Conservation (phyloP, 2,797 vertebrate genomes). For the Ctenopoma kingsleyae region DNA sequence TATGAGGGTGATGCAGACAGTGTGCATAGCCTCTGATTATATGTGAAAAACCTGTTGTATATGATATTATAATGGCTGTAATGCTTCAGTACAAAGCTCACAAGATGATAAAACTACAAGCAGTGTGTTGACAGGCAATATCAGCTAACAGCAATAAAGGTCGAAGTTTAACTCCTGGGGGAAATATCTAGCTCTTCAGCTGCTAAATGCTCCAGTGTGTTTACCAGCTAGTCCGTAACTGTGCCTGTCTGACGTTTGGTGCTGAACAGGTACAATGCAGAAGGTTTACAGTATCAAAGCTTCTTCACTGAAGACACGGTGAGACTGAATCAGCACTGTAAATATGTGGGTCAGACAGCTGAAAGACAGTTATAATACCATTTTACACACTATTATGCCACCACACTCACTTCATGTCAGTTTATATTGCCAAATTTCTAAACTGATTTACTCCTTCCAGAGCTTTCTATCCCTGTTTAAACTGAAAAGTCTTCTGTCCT, state of each 20-base stretch:
- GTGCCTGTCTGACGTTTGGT: background rate
- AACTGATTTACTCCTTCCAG: conserved; percentile 37
- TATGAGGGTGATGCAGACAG: background rate
- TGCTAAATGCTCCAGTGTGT: background rate
- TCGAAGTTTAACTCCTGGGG: conserved; percentile 37
- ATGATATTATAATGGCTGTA: background rate
- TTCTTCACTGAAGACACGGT: background rate
- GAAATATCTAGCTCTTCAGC: background rate
- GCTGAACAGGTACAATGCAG: too few species aligned
- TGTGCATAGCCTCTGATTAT: background rate
- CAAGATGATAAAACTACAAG: conserved; percentile 18
- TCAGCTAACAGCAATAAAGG: conserved; percentile 51
- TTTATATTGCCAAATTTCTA: conserved; percentile 30
- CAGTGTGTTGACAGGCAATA: conserved; percentile 26
- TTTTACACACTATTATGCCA: conserved; percentile 5
- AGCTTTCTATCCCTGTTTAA: conserved; percentile 24
- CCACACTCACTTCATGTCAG: conserved; percentile 18
- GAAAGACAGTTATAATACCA: background rate
- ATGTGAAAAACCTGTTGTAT: background rate
- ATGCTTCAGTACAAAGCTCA: conserved; percentile 8
- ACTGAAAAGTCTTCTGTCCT: conserved; percentile 1
- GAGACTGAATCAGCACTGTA: background rate
- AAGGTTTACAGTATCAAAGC: background rate
- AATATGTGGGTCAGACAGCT: background rate
- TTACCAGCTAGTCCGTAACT: background rate